phyloP scores from a whole-genome alignment of 1,140 invertebrate genomes.

The Drosophila carrolli region DNA sequence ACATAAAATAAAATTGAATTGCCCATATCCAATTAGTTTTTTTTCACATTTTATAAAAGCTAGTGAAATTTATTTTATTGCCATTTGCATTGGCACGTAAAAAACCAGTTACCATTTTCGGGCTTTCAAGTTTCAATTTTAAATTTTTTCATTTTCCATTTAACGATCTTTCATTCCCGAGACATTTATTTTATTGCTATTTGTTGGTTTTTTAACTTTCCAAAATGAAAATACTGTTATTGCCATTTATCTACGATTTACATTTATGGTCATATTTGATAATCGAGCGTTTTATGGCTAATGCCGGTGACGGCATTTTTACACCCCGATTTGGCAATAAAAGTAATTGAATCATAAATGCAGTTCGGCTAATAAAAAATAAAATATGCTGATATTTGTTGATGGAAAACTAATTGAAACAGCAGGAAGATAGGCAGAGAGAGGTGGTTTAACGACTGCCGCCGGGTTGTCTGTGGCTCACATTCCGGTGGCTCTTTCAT shows the following conservation, averaged over 20 bases:
- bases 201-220: slow-evolving; percentile 25
- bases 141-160: slow-evolving; percentile 19
- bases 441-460: slow-evolving; percentile 14
- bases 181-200: slow-evolving; percentile 22
- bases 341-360: slow-evolving; percentile 71
- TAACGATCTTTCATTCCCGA: slow-evolving; percentile 15
- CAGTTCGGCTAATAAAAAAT: slow-evolving; percentile 38
- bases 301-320: slow-evolving; percentile 50
- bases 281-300: slow-evolving; percentile 72
- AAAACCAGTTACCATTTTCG: slow-evolving; percentile 4
- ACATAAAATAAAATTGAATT: background rate
- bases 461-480: slow-evolving; percentile 29
- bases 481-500: slow-evolving; percentile 27
- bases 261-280: slow-evolving; percentile 67
- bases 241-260: slow-evolving; percentile 61
- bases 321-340: slow-evolving; percentile 43
- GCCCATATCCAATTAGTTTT: slow-evolving; percentile 12
- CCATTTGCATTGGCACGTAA: slow-evolving; percentile 1
- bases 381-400: slow-evolving; percentile 35
- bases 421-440: slow-evolving; percentile 12
- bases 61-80: slow-evolving; percentile 1
- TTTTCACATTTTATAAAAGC: background rate
- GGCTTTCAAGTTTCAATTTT: background rate
- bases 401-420: slow-evolving; percentile 57
- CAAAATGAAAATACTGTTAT: slow-evolving; percentile 40